Percentiles rank a stretch among this genome's conserved stretches.
Evolutionary conservation across 1,140 invertebrate species (phyloP).

Genomic region (Drosophila paulistorum): DNA sequence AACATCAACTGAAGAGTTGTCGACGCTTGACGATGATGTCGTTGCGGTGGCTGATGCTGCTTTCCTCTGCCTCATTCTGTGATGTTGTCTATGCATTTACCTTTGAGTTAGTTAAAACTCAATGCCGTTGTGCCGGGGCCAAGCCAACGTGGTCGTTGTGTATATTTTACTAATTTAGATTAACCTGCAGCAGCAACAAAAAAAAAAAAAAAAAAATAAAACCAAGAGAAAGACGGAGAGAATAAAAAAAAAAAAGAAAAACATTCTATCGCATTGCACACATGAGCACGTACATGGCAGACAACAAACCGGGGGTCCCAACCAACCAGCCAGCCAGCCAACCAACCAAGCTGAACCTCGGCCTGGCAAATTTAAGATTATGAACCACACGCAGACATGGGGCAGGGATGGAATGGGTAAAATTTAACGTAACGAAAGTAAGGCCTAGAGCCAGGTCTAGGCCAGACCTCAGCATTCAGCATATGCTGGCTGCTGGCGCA

Average conservation of each 20-base stretch:
- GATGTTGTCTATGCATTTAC: constrained; percentile 5
- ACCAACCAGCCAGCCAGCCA: constrained; percentile 13
- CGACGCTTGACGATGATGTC: constrained; percentile 67
- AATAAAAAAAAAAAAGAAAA: constrained; percentile 34
- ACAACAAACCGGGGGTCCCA: constrained; percentile 26
- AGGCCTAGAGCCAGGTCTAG: constrained; percentile 59
- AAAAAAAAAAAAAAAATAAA: background rate
- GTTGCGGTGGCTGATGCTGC: constrained; percentile 31
- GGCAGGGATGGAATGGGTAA: background rate
- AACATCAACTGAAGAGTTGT: constrained; percentile 67
- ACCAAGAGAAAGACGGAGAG: background rate
- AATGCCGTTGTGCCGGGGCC: constrained; percentile 7
- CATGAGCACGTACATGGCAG: constrained; percentile 71
- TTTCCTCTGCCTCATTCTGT: background rate
- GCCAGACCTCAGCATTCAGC: constrained; percentile 38
- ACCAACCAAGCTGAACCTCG: constrained; percentile 26
- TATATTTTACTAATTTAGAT: constrained; percentile 81
- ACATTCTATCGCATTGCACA: constrained; percentile 77
- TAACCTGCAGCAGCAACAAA: constrained; percentile 64
- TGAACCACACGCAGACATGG: constrained; percentile 67
- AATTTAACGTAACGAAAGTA: background rate
- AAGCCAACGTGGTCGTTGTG: constrained; percentile 50
- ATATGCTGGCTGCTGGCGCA: constrained; percentile 62
- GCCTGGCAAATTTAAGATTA: constrained; percentile 75
- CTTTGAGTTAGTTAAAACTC: constrained; percentile 14